Evolutionary conservation across 2,888 invertebrate species (phyloP).

Genomic region (Amphipoea oculea): DNA sequence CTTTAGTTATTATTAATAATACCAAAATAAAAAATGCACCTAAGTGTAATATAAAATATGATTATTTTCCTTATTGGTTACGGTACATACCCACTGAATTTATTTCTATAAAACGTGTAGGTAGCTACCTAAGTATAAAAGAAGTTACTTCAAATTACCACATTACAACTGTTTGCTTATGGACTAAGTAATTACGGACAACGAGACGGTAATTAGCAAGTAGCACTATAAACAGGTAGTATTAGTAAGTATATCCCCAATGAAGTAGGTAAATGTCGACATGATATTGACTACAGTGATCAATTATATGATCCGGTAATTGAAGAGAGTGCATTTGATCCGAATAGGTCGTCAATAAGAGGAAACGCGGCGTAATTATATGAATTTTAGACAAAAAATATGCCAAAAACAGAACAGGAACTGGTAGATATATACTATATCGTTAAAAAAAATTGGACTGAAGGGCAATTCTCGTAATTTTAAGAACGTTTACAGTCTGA

Average conservation of each 20-base stretch:
- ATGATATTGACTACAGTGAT: constrained; percentile 25
- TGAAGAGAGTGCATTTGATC: constrained; percentile 24
- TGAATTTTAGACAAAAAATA: neutral
- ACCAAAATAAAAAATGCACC: neutral
- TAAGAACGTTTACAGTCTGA: too few relatives aligned
- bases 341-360: neutral
- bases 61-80: constrained; percentile 28
- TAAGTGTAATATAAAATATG: neutral
- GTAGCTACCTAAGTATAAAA: neutral
- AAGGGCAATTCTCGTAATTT: too few relatives aligned
- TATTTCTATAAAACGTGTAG: constrained; percentile 1
- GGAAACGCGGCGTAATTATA: neutral
- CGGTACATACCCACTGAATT: constrained; percentile 2
- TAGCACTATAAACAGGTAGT: constrained; percentile 29
- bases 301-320: constrained; percentile 25
- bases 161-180: constrained; percentile 16
- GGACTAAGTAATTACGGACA: constrained; percentile 42
- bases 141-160: constrained; percentile 14
- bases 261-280: constrained; percentile 30
- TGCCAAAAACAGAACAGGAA: neutral
- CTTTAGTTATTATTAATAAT: neutral
- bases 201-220: constrained; percentile 39
- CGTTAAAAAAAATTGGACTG: neutral
- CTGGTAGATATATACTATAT: neutral
- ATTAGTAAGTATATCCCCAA: constrained; percentile 11